Base-by-base conservation (phyloP, 2,888 invertebrate genomes). In the Seira ritae region DNA sequence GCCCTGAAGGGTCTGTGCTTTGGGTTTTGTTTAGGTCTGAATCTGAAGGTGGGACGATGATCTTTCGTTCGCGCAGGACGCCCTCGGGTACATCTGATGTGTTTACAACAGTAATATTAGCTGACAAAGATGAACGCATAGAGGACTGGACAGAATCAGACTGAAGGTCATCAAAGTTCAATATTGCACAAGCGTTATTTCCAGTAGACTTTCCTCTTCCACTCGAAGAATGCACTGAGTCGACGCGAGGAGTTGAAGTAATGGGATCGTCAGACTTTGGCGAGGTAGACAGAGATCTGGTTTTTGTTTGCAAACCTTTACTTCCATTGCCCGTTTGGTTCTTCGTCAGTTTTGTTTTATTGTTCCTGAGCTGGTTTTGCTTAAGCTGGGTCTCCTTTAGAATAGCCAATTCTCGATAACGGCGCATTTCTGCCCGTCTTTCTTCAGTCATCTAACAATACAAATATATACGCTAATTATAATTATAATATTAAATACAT, bases 321-420 rank as follows among this genome's bases (percentile, higher is more conserved):
- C 8, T 31, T 8, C 3, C 2, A 31, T 4, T 8, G 3, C 31
- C 31, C 31, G 8, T 31, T 31, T 31, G 31, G 31, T 2, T 31
- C 31, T 31, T 31, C 31, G 31, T 31, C 31, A n/a, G n/a, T n/a
- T n/a, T n/a, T n/a, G n/a, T n/a, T n/a, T n/a, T n/a, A n/a, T n/a
- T n/a, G n/a, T n/a, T n/a, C n/a, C n/a, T n/a, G n/a, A n/a, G n/a
- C n/a, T n/a, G n/a, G 8, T 31, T 31, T 31, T 31, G 3, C 8
- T 31, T 31, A 31, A 76, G 22, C 22, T 66, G n/a, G n/a, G 66
- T 82, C 90, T 95, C 95, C 3, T 94, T 91, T 89, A 93, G 93
- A 81, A 94, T 91, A 0, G 95, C 95, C 81, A 94, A 91, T 68
- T 94, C 91, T 90, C 93, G 94, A 90, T 94, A 94, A 87, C 92